A percentile compares a stretch with the other conserved stretches of the same genome.
phyloP scores from a whole-genome alignment of 1,140 invertebrate genomes.

The Cyclina sinensis region DNA sequence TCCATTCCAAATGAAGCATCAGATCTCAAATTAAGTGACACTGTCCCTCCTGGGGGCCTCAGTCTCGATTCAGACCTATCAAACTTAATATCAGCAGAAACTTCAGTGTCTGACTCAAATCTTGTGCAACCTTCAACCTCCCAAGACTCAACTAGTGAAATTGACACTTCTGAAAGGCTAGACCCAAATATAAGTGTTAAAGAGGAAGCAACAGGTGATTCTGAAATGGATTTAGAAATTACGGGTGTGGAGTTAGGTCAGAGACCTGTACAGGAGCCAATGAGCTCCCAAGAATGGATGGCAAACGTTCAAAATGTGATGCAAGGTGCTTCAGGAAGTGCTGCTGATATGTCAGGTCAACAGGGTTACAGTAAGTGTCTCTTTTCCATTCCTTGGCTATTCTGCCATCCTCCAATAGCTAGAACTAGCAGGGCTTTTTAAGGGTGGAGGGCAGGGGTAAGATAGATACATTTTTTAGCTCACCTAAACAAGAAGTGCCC shows the following conservation, averaged over 20 bases:
- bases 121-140: neutral
- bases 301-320: conserved; percentile 32
- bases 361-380: conserved; percentile 57
- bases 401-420: conserved; percentile 1
- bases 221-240: conserved; percentile 59
- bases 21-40: conserved; percentile 49
- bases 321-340: conserved; percentile 44
- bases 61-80: conserved; percentile 55
- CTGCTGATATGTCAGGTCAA: conserved; percentile 38
- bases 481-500: too few relatives aligned
- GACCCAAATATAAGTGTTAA: conserved; percentile 51
- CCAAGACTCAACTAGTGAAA: conserved; percentile 6
- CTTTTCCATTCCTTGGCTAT: neutral
- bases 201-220: conserved; percentile 35
- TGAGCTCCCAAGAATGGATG: conserved; percentile 44
- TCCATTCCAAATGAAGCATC: conserved; percentile 50
- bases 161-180: neutral
- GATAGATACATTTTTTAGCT: too few relatives aligned
- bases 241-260: conserved; percentile 54
- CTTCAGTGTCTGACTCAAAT: neutral
- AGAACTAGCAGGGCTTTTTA: neutral
- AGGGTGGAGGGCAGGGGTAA: too few relatives aligned
- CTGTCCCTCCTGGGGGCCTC: conserved; percentile 25
- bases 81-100: conserved; percentile 23
- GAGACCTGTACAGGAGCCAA: neutral